Evolutionary conservation across 2,113 vertebrate genomes (phyloP).

Genomic region (Dicaeum eximium): DNA sequence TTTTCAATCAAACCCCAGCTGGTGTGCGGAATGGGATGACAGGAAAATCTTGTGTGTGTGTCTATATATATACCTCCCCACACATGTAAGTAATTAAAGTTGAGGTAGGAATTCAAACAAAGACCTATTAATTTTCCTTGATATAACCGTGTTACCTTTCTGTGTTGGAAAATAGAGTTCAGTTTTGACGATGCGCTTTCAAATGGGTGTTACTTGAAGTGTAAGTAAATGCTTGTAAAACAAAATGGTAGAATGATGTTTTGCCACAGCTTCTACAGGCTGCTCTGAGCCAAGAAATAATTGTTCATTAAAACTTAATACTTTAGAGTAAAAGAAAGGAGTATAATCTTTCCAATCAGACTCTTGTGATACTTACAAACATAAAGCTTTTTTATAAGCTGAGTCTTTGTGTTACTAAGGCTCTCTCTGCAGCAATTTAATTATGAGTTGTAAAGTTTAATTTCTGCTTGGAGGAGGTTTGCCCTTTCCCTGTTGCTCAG

Average conservation of each 20-base stretch:
- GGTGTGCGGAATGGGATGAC: background rate
- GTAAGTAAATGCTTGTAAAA: background rate
- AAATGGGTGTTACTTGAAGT: background rate
- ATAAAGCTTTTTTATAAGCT: background rate
- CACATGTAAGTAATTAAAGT: background rate
- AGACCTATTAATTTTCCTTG: background rate
- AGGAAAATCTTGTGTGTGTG: background rate
- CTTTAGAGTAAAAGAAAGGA: background rate
- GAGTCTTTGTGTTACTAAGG: background rate
- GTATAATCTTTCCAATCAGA: background rate
- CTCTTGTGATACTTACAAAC: background rate
- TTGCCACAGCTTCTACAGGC: background rate
- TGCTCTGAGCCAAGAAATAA: background rate
- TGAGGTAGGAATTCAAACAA: background rate
- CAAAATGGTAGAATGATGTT: background rate
- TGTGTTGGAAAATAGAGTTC: background rate
- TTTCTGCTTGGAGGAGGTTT: background rate
- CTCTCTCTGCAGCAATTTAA: background rate
- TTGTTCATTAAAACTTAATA: background rate
- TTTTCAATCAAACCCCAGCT: background rate
- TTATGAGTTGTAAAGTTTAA: background rate
- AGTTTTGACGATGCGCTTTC: background rate
- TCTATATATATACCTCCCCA: fast-evolving
- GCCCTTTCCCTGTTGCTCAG: background rate
- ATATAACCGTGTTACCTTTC: background rate